Conservation (phyloP, 2,888 invertebrate genomes). For the Tipula helvola region DNA sequence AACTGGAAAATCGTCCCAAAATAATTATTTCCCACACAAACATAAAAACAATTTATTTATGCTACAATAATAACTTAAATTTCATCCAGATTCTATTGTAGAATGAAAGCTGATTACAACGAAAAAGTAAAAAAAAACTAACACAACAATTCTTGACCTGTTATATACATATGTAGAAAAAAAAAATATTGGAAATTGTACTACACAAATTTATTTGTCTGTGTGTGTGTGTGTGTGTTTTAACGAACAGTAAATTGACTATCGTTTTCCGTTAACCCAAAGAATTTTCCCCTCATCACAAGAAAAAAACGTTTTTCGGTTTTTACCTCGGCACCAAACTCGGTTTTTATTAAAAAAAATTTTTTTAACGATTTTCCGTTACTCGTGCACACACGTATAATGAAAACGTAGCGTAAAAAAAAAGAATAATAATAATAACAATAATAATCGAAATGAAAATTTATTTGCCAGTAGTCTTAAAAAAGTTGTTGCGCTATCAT, state of each 20-base stretch:
- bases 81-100: not conserved
- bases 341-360: not conserved
- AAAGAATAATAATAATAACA: not conserved
- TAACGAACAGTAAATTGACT: not conserved
- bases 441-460: not conserved
- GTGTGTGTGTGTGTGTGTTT: not conserved
- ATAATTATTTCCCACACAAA: not conserved
- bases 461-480: not conserved
- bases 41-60: not conserved
- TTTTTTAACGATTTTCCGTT: not conserved
- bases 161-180: not conserved
- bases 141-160: not conserved
- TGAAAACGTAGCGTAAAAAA: not conserved
- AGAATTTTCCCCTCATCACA: not conserved
- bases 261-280: not conserved
- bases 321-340: not conserved
- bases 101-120: not conserved
- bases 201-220: not conserved
- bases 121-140: not conserved
- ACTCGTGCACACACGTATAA: not conserved
- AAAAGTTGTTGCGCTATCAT: not conserved
- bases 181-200: not conserved
- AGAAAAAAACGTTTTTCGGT: not conserved
- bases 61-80: not conserved
- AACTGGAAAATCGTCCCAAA: not conserved